These are phyloP conservation scores for Yponomeuta cagnagella DNA, from an alignment of 2,888 invertebrate species.

Conservation along the genomic window DNA sequence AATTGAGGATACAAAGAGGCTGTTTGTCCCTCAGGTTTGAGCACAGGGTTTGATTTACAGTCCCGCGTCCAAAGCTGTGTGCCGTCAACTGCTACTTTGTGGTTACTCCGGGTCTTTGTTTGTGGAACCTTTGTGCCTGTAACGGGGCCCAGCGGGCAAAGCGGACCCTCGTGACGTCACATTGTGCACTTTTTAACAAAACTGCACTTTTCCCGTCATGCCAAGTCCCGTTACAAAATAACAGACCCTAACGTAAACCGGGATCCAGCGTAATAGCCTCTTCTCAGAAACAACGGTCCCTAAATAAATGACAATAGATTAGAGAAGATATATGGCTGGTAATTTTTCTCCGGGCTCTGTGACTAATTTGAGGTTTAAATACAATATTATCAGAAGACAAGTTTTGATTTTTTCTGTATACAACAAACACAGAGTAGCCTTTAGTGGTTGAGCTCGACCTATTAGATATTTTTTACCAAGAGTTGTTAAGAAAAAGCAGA, in stretches of 20 bases:
- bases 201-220: conserved; percentile 65
- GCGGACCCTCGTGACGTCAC: conserved; percentile 61
- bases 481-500: neutral
- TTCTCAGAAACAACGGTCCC: conserved; percentile 59
- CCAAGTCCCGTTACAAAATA: conserved; percentile 52
- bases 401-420: conserved; percentile 35
- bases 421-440: conserved; percentile 38
- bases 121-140: conserved; percentile 47
- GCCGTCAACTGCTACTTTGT: conserved; percentile 58
- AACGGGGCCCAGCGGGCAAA: conserved; percentile 48
- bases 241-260: conserved; percentile 70
- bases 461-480: conserved; percentile 21
- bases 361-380: conserved; percentile 67
- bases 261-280: conserved; percentile 53
- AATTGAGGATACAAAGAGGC: neutral
- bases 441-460: conserved; percentile 34
- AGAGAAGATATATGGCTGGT: conserved; percentile 53
- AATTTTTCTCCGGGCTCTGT: conserved; percentile 50
- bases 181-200: conserved; percentile 50
- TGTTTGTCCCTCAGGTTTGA: conserved; percentile 40
- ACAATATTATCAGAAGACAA: conserved; percentile 43
- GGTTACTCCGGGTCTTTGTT: conserved; percentile 57
- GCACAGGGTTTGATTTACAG: conserved; percentile 25
- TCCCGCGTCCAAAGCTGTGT: conserved; percentile 36
- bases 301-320: conserved; percentile 47